Conservation (phyloP, 2,888 invertebrate species). For the Cheilosia variabilis region DNA sequence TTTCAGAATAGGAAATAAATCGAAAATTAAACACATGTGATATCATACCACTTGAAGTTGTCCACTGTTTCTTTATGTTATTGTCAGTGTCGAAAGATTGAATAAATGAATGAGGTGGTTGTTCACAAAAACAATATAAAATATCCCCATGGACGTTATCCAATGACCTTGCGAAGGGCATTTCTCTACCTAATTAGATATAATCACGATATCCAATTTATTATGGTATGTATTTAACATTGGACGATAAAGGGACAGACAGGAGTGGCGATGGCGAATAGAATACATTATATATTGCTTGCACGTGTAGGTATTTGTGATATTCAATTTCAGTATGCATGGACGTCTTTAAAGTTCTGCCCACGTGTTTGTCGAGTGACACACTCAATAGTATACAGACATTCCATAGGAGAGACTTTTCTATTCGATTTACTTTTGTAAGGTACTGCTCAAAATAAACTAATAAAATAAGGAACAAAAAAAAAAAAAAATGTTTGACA, state of each 20-base stretch:
- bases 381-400: not conserved
- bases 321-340: not conserved
- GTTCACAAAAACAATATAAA: not conserved
- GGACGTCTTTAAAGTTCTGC: not conserved
- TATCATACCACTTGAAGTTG: too few species aligned
- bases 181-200: slow-evolving; percentile 27
- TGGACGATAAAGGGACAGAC: not conserved
- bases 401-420: too few species aligned
- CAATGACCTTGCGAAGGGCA: slow-evolving; percentile 76
- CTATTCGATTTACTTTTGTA: too few species aligned
- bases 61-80: too few species aligned
- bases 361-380: slow-evolving; percentile 51
- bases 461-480: slow-evolving; percentile 8
- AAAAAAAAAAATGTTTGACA: slow-evolving; percentile 18
- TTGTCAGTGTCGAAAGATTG: too few species aligned
- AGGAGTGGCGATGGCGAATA: too few species aligned
- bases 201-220: slow-evolving; percentile 39
- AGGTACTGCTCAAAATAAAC: slow-evolving; percentile 6
- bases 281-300: not conserved
- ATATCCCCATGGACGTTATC: not conserved
- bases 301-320: slow-evolving; percentile 9
- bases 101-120: too few species aligned
- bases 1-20: too few species aligned
- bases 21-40: too few species aligned
- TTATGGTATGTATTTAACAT: too few species aligned